phyloP scores from a whole-genome alignment of 1,140 invertebrate genomes.

The Hydropsyche tenuis region DNA sequence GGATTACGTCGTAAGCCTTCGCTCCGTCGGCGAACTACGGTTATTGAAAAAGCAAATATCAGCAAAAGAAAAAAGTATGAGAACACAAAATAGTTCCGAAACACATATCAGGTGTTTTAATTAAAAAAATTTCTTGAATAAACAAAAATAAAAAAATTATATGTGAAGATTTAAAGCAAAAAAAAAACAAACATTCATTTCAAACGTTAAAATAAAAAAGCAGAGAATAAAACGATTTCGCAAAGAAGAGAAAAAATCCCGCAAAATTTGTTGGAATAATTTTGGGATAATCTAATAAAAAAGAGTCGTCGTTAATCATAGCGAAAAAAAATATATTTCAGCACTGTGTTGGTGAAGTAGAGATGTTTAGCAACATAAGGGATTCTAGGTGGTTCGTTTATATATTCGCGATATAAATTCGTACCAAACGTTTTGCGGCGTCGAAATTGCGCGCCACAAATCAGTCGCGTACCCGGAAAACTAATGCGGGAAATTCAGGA shows the following conservation, averaged over 20 bases:
- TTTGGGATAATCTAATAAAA: slow-evolving; percentile 18
- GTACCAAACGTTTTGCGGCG: neutral
- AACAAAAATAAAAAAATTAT: too few species aligned
- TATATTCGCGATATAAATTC: neutral
- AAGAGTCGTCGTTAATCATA: slow-evolving; percentile 20
- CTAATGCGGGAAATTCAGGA: slow-evolving; percentile 12
- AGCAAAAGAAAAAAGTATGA: neutral
- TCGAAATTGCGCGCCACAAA: slow-evolving; percentile 1
- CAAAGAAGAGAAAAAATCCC: neutral
- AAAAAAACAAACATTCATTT: too few species aligned
- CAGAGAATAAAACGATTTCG: too few species aligned
- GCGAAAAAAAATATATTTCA: neutral
- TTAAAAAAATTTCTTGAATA: too few species aligned
- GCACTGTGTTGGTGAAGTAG: neutral
- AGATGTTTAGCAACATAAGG: neutral
- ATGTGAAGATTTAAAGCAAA: too few species aligned
- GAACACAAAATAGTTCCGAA: neutral
- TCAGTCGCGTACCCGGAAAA: slow-evolving; percentile 9
- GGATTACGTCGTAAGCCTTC: slow-evolving; percentile 36
- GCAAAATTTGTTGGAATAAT: slow-evolving; percentile 1
- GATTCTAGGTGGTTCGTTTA: neutral
- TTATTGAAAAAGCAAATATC: slow-evolving; percentile 31
- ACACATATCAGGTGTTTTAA: too few species aligned
- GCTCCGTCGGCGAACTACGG: neutral
- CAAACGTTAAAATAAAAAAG: too few species aligned